phyloP scores from a whole-genome alignment of 2,113 vertebrate genomes.

The Potamarius usumacintae region DNA sequence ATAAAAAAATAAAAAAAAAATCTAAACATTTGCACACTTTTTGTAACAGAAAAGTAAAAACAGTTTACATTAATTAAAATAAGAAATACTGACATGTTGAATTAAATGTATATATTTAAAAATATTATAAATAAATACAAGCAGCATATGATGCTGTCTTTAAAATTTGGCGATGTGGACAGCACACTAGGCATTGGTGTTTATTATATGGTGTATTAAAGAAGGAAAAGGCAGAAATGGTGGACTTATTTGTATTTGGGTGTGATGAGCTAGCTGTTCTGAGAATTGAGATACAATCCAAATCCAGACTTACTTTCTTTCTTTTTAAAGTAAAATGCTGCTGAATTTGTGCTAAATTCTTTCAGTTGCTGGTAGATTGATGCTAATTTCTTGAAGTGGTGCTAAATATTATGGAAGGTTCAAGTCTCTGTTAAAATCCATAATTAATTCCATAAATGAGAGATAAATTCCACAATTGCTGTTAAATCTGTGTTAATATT shows the following conservation, averaged over 20 bases:
- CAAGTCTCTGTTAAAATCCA: not conserved
- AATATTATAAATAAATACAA: not conserved
- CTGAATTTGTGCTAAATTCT: not conserved
- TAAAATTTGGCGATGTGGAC: not conserved
- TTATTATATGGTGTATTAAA: not conserved
- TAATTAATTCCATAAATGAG: not conserved
- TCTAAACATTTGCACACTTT: not conserved
- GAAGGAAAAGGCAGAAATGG: not conserved
- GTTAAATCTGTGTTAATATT: not conserved
- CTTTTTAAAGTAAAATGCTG: not conserved
- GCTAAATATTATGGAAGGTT: not conserved
- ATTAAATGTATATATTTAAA: not conserved
- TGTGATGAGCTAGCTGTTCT: not conserved
- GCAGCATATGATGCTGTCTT: not conserved
- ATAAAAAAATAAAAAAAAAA: not conserved
- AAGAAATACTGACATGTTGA: not conserved
- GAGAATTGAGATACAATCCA: not conserved
- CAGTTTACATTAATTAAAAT: not conserved
- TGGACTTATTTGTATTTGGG: not conserved
- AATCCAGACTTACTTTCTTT: not conserved
- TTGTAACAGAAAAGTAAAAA: not conserved
- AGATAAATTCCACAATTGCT: not conserved
- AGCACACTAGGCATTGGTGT: not conserved
- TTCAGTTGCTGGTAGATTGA: not conserved
- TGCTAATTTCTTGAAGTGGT: not conserved